A percentile compares a stretch with the other conserved stretches of the same genome.
Conservation (phyloP, 2,113 vertebrate genomes). For the Cygnus atratus region DNA sequence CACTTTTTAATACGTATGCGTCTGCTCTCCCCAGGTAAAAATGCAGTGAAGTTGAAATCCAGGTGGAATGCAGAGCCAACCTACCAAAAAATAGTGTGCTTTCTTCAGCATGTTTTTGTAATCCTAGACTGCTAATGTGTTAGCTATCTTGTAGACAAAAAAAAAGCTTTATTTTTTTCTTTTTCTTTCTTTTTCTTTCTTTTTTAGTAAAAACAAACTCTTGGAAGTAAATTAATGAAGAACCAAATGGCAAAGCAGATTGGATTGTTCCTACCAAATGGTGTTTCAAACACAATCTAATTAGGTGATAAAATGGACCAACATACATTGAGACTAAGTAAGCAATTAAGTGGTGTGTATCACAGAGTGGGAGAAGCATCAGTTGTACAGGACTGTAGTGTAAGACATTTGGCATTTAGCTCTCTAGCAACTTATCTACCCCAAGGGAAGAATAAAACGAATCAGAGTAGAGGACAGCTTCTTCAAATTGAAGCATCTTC, state of each 20-base stretch:
- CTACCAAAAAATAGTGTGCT: not conserved
- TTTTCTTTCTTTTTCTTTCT: not conserved
- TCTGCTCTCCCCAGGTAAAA: not conserved
- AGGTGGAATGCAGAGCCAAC: not conserved
- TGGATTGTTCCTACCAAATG: constrained; percentile 44
- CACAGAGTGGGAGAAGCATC: not conserved
- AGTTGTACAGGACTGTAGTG: not conserved
- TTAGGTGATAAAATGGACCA: constrained; percentile 55
- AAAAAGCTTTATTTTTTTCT: not conserved
- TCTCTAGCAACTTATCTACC: not conserved
- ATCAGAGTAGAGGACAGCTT: not conserved
- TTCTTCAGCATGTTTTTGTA: not conserved
- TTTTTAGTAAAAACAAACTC: not conserved
- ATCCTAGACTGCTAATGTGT: not conserved
- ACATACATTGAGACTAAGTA: not conserved
- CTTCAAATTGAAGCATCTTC: not conserved
- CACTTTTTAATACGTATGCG: not conserved
- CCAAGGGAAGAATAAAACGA: not conserved
- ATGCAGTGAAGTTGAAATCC: not conserved
- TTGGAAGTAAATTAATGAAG: not conserved
- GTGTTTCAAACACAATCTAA: constrained; percentile 25
- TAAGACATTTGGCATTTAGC: not conserved
- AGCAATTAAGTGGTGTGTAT: constrained; percentile 33
- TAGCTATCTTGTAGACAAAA: not conserved
- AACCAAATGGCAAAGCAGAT: constrained; percentile 63